Percentiles rank a stretch among this genome's conserved stretches.
These are phyloP conservation scores for Trypoxylon attenuatum DNA, from an alignment of 2,888 invertebrate genomes.

Conservation along the genomic window DNA sequence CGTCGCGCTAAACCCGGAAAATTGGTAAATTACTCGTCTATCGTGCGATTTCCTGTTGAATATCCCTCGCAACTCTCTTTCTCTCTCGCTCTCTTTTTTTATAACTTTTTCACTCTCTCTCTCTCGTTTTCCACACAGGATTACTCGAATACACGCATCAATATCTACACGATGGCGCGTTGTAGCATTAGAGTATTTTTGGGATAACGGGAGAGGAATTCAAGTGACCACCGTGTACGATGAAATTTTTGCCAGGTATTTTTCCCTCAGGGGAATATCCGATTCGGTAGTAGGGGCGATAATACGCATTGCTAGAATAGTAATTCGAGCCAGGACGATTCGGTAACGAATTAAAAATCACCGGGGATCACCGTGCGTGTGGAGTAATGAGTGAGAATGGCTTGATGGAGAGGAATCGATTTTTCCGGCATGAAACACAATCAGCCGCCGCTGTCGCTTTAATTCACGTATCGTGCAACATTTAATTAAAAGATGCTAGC, in stretches of 20 bases:
- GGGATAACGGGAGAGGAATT: no score
- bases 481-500: constrained; percentile 17
- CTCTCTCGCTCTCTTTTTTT: background rate
- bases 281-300: no score
- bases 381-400: constrained; percentile 38
- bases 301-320: no score
- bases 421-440: constrained; percentile 9
- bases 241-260: no score
- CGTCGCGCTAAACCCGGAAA: background rate
- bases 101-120: constrained; percentile 8
- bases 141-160: no score
- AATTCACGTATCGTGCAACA: background rate
- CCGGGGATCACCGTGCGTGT: constrained; percentile 22
- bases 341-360: constrained; percentile 36
- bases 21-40: background rate
- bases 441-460: background rate
- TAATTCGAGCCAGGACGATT: no score
- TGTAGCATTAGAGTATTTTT: no score
- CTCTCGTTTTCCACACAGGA: no score
- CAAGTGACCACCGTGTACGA: no score
- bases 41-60: background rate
- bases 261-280: no score
- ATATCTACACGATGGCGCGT: no score
- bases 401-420: constrained; percentile 21
- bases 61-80: background rate